These are phyloP conservation scores for Uria lomvia DNA, from an alignment of 2,113 vertebrate genomes.

Conservation along the genomic window DNA sequence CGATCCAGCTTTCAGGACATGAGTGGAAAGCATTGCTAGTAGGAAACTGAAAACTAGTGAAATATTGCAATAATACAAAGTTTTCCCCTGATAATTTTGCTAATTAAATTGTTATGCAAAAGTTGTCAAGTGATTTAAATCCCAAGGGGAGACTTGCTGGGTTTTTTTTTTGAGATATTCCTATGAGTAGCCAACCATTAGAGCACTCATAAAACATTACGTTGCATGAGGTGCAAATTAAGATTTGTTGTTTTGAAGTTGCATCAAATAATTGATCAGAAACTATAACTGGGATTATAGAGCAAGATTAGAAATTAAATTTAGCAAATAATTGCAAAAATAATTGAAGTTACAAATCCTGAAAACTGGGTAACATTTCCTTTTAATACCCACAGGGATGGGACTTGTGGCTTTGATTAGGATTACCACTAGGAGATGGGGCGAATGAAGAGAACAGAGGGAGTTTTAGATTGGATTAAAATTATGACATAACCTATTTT, in stretches of 20 bases:
- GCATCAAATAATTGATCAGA: conserved; percentile 78
- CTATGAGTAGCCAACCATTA: neutral
- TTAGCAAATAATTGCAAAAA: conserved; percentile 75
- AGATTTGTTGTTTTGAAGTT: conserved; percentile 69
- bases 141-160: neutral
- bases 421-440: conserved; percentile 53
- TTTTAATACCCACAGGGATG: conserved; percentile 63
- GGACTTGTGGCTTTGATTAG: conserved; percentile 51
- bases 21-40: neutral
- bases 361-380: conserved; percentile 62
- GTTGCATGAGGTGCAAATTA: conserved; percentile 6
- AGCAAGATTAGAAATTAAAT: conserved; percentile 72
- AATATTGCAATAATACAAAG: neutral
- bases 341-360: conserved; percentile 74
- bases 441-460: neutral
- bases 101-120: conserved; percentile 66
- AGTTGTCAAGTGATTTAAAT: conserved; percentile 4
- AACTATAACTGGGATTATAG: conserved; percentile 71
- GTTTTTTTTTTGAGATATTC: conserved; percentile 41
- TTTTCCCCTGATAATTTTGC: conserved; percentile 49
- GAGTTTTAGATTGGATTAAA: conserved; percentile 25
- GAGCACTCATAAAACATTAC: neutral
- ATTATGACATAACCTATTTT: neutral
- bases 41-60: conserved; percentile 29
- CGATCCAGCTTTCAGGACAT: neutral